Base-by-base conservation (phyloP, 2,113 vertebrate genomes). In the Pardalotus punctatus region DNA sequence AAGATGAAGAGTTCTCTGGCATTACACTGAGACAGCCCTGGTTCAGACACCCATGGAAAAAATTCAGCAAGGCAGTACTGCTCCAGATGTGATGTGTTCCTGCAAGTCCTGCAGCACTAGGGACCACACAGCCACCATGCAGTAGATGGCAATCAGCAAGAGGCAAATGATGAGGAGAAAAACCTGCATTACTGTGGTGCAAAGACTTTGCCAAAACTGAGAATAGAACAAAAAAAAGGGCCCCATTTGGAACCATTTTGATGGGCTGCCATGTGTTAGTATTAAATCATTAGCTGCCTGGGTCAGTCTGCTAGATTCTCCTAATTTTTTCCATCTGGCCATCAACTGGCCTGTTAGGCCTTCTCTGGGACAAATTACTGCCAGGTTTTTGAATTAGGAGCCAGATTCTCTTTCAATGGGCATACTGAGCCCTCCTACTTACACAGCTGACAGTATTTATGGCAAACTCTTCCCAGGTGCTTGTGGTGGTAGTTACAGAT, bases 201-300 rank as follows among this genome's bases (percentile, higher is more conserved):
- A 6, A 56, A 16, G 3, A 36, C 10, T 61, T 81, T 48, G 14
- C 9, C 19, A 70, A 86, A 84, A 77, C 7, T 9, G 4, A 29
- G 3, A 78, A 61, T 1, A 43, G 4, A 14, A 36, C 19, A 8
- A 48, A 48, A 47, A 47, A 23, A 28, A 1, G 1, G 0, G 2
- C 5, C 6, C 7, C 3, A 12, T 51, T 16, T 73, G 9, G 45
- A 81, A 78, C 9, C 15, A 61, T 38, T 84, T 16, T 70, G 19
- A 38, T 53, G 20, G 42, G 28, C 12, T 81, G 81, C 11, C 12
- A 15, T 6, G 9, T 29, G 5, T 24, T 36, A 50, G 1, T 14
- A 45, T 33, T 69, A 65, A 86, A 56, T 38, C 5, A 11, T 24
- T 50, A 45, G 2, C 14, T 83, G 13, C 11, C 12, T 35, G 12